Evolutionary conservation across 1,140 invertebrate genomes (phyloP).

Genomic region (Atopsyche davidsoni): DNA sequence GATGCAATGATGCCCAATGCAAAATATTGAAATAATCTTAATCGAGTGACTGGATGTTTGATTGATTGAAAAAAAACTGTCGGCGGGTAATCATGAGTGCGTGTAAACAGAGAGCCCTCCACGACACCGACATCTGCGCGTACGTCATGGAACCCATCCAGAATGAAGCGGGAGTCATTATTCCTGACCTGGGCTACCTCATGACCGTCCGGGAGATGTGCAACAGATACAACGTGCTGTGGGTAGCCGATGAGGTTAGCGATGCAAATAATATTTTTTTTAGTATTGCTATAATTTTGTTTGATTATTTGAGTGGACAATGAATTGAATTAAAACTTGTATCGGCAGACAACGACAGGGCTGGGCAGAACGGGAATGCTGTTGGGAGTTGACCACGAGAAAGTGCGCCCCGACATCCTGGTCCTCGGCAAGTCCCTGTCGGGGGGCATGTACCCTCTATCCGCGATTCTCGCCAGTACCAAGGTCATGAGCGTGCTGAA

Average conservation of each 20-base stretch:
- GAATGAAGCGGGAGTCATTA: conserved; percentile 90
- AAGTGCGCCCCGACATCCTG: conserved; percentile 83
- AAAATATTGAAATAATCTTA: no score
- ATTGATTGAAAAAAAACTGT: no score
- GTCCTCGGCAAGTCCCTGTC: conserved; percentile 93
- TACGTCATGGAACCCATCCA: conserved; percentile 98
- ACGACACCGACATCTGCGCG: conserved; percentile 75
- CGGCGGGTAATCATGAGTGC: no score
- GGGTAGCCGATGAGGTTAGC: conserved; percentile 89
- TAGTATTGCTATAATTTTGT: no score
- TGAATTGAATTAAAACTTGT: no score
- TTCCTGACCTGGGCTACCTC: conserved; percentile 81
- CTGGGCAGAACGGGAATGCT: conserved; percentile 80
- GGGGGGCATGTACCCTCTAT: conserved; percentile 87
- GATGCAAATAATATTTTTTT: background rate
- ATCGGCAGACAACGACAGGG: conserved; percentile 25
- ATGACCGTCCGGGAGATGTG: conserved; percentile 77
- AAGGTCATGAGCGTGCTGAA: conserved; percentile 38
- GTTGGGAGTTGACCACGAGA: conserved; percentile 79
- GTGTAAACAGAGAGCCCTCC: conserved; percentile 39
- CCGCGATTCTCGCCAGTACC: conserved; percentile 72
- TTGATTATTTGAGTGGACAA: no score
- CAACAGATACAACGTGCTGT: conserved; percentile 83
- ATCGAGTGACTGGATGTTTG: no score
- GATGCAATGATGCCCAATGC: no score